Evolutionary conservation across 2,797 vertebrate species (phyloP).

Genomic region (Lates japonicus): DNA sequence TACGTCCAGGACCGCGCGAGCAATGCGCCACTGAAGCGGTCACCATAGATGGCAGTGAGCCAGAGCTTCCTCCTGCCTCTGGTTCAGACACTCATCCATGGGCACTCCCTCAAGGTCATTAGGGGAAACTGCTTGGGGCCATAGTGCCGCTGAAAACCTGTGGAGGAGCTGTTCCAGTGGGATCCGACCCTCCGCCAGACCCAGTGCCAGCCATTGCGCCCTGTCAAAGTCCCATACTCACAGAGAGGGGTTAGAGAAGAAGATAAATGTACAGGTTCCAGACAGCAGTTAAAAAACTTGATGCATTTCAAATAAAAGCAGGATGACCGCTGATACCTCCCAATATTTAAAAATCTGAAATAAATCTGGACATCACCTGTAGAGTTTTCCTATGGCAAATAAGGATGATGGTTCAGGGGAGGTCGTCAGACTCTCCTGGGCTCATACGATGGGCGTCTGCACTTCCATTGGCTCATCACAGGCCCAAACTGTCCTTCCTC

Average conservation of each 20-base stretch:
- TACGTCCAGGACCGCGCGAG: constrained; percentile 93
- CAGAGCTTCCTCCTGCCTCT: constrained; percentile 93
- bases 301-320: not conserved
- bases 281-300: not conserved
- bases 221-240: constrained; percentile 95
- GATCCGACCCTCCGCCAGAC: constrained; percentile 89
- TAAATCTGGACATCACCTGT: constrained; percentile 86
- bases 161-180: constrained; percentile 91
- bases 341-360: not conserved
- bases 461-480: constrained; percentile 84
- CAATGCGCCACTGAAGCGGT: constrained; percentile 94
- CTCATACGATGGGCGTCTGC: constrained; percentile 77
- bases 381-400: constrained; percentile 94
- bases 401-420: constrained; percentile 86
- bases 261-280: not conserved
- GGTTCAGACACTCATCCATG: constrained; percentile 89
- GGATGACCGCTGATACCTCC: not conserved
- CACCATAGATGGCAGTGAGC: constrained; percentile 93
- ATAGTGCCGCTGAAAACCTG: constrained; percentile 90
- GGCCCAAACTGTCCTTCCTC: constrained; percentile 91
- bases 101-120: constrained; percentile 75
- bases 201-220: constrained; percentile 88
- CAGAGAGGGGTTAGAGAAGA: not conserved
- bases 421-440: constrained; percentile 81
- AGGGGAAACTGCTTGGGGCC: constrained; percentile 82